Conservation (phyloP, 2,797 vertebrate genomes). For the Sebastes umbrosus region DNA sequence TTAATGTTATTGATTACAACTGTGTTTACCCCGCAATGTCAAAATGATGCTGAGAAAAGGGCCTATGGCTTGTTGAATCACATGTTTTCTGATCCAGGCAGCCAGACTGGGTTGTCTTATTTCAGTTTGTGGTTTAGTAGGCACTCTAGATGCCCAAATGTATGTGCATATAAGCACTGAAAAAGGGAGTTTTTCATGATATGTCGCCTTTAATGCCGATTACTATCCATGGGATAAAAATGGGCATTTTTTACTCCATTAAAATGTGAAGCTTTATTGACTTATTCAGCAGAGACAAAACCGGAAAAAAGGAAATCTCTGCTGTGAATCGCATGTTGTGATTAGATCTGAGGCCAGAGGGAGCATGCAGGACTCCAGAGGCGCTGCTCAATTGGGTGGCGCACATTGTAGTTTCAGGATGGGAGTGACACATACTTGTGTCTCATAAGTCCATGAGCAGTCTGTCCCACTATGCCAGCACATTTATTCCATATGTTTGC, state of each 20-base stretch:
- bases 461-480: background rate
- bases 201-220: background rate
- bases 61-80: too few species aligned
- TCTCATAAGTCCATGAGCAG: background rate
- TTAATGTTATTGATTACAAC: too few species aligned
- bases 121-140: too few species aligned
- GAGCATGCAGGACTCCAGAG: background rate
- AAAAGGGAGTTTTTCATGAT: background rate
- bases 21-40: too few species aligned
- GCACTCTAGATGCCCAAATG: too few species aligned
- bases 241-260: background rate
- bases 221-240: background rate
- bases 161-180: too few species aligned
- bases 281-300: background rate
- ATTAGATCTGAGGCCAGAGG: conserved; percentile 5
- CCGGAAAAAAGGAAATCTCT: background rate
- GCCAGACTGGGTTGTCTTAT: too few species aligned
- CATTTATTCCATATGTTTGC: background rate
- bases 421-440: background rate
- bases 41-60: too few species aligned
- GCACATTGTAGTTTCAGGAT: background rate
- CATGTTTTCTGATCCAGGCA: too few species aligned
- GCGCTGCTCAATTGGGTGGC: background rate
- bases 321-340: background rate
- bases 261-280: background rate